These are phyloP conservation scores for Trichopoda pennipes DNA, from an alignment of 2,888 invertebrate species.

Conservation along the genomic window DNA sequence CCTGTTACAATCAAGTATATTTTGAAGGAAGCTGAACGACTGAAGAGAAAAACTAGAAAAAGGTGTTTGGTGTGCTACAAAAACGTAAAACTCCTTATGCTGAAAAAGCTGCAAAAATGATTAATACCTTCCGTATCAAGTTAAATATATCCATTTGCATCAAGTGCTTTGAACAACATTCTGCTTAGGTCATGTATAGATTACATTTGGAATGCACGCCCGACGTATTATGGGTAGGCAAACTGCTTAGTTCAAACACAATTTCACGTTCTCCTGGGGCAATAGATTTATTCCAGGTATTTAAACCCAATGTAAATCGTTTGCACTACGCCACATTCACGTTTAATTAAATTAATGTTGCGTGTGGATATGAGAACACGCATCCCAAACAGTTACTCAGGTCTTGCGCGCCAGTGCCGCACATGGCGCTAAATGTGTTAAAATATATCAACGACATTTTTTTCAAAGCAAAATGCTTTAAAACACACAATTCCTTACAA, in stretches of 20 bases:
- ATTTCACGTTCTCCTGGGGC: slow-evolving; percentile 3
- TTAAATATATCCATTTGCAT: too few species aligned
- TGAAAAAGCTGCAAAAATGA: not conserved
- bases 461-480: too few species aligned
- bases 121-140: not conserved
- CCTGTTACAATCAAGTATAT: too few species aligned
- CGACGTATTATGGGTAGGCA: not conserved
- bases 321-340: not conserved
- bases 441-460: too few species aligned
- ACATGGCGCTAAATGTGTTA: slow-evolving; percentile 19
- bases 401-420: not conserved
- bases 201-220: slow-evolving; percentile 5
- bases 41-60: too few species aligned
- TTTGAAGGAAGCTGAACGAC: too few species aligned
- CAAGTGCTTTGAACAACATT: not conserved
- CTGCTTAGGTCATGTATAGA: slow-evolving; percentile 19
- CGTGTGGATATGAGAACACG: not conserved
- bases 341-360: too few species aligned
- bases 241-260: slow-evolving; percentile 5
- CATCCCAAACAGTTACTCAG: slow-evolving; percentile 8
- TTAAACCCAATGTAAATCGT: not conserved
- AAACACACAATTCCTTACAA: too few species aligned
- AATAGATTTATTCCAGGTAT: too few species aligned
- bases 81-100: too few species aligned
- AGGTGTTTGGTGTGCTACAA: too few species aligned